Conservation (phyloP, 35 echinoderm and acorn worm species). For the Eucidaris tribuloides region DNA sequence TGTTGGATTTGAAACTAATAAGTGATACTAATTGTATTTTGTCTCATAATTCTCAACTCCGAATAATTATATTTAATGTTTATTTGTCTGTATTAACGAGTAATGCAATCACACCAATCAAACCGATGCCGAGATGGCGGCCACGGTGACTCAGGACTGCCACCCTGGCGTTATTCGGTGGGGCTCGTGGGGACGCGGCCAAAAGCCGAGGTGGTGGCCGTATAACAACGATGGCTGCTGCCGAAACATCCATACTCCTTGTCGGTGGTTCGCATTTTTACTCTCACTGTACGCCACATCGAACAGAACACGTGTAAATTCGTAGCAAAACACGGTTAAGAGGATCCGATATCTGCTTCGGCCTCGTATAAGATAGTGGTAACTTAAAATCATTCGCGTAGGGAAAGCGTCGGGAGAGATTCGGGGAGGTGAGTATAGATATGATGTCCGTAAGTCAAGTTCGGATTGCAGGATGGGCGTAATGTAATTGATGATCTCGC, state of each 20-base stretch:
- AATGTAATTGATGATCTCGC: too few relatives aligned
- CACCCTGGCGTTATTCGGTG: background rate
- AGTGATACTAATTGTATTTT: too few relatives aligned
- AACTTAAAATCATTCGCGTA: too few relatives aligned
- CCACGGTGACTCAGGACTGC: background rate
- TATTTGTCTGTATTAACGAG: background rate
- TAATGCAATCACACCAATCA: constrained; percentile 10
- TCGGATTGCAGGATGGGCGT: too few relatives aligned
- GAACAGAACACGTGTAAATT: background rate
- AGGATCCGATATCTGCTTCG: background rate
- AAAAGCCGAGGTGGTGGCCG: background rate
- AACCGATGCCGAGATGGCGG: background rate
- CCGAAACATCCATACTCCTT: background rate
- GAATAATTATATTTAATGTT: too few relatives aligned
- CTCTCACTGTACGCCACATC: constrained; percentile 4
- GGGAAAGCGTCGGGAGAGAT: too few relatives aligned
- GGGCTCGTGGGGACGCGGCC: constrained; percentile 7
- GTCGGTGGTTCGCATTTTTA: background rate
- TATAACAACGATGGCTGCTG: background rate
- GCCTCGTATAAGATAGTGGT: too few relatives aligned
- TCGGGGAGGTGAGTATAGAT: too few relatives aligned
- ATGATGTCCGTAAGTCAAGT: too few relatives aligned
- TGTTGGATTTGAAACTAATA: too few relatives aligned
- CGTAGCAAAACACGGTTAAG: background rate
- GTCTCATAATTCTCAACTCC: too few relatives aligned